A percentile compares a stretch with the other conserved stretches of the same genome.
Evolutionary conservation across 2,797 vertebrate genomes (phyloP).

Genomic region (Sebastes nivosus): DNA sequence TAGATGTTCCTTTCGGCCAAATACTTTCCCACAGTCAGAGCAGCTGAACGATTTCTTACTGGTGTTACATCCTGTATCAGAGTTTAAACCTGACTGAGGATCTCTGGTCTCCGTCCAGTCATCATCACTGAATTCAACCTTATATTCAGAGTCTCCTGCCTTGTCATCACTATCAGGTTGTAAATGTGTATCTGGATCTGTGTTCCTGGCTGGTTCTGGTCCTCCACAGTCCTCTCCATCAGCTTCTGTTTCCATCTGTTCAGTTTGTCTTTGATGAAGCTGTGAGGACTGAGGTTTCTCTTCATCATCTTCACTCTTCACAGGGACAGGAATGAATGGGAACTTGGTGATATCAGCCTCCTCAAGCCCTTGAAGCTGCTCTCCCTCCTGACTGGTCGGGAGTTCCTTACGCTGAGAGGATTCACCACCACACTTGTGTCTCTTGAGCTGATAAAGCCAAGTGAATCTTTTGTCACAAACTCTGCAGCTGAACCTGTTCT

Average conservation of each 20-base stretch:
- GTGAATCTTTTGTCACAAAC: not conserved
- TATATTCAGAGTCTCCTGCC: not conserved
- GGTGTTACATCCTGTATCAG: not conserved
- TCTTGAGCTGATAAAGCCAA: constrained; percentile 23
- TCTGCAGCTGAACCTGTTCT: not conserved
- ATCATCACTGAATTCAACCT: not conserved
- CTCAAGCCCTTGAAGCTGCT: not conserved
- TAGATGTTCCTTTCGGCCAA: constrained; percentile 14
- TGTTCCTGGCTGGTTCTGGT: too few species aligned
- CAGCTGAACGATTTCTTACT: constrained; percentile 11
- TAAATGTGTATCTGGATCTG: not conserved
- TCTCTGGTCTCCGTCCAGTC: not conserved
- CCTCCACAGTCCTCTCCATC: too few species aligned
- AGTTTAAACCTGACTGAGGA: not conserved
- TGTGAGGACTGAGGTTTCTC: constrained; percentile 11
- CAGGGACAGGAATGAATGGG: too few species aligned
- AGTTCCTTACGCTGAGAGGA: not conserved
- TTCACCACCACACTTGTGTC: not conserved
- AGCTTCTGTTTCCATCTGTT: too few species aligned
- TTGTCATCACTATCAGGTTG: not conserved
- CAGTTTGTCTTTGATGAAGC: too few species aligned
- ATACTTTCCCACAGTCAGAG: constrained; percentile 7
- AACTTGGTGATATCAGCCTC: too few species aligned
- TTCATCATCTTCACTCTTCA: not conserved
- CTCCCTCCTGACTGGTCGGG: not conserved